Base-by-base conservation (phyloP, 2,113 vertebrate species). In the Tor tambroides region DNA sequence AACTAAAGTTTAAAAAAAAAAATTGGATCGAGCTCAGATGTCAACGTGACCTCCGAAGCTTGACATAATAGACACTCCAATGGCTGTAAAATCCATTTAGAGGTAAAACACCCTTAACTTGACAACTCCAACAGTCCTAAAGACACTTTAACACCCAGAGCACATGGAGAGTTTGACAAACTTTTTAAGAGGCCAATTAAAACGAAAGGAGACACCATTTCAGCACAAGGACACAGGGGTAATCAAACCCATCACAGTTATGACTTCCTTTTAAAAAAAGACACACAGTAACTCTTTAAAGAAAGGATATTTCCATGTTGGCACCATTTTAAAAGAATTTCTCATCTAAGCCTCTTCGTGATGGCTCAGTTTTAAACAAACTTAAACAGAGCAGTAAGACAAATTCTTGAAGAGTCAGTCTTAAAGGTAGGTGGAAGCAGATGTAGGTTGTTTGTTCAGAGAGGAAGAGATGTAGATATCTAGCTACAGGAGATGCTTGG, bases 361-460 rank as follows among this genome's bases (percentile, higher is more conserved):
- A 88, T 88, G 80, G 80, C 84, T 83, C 80, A 56, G 79, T 21
- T 54, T 71, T 23, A 81, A 67, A 85, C 32, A 30, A 78, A 75
- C 65, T 51, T 81, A 67, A 86, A 81, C 74, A 75, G 88, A 69
- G 78, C 59, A 86, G 77, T 82, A 71, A 75, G 32, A 59, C 67
- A 79, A 41, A 67, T 0, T 56, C 65, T 85, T 67, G 49, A 87
- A 85, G 76, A 87, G 84, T 71, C 54, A 80, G 69, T 87, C 71
- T 75, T 61, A 41, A 59, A 38, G 80, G 82, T 76, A 84, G 88
- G 82, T 87, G 75, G 76, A 88, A 19, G 83, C 92, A 94, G 90
- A 92, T 93, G 91, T 87, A 51, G 87, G 88, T 88, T 87, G 89
- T 93, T 94, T 92, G 87, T 85, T 85, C 46, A 51, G 35, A 78